Evolutionary conservation across 2,113 vertebrate genomes (phyloP), one percentile per base, ranked within the genome.

Genomic region (human (Homo sapiens)): DNA sequence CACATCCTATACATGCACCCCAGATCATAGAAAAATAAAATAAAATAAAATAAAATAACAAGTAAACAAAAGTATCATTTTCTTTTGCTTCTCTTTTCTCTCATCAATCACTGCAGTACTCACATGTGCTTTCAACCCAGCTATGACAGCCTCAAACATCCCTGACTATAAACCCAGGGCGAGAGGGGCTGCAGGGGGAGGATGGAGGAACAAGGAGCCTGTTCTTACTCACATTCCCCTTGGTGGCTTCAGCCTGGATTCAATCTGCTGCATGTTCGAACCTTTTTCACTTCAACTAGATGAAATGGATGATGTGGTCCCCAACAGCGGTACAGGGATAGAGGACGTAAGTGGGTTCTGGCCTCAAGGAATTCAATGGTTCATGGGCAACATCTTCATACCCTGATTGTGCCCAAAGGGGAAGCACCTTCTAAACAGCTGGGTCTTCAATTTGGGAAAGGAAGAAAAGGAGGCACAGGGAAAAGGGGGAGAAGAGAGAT

Each of bases 81-180:
- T 75, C 10, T 0, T 68, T 66, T n/a, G 35, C 66, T 73, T 3
- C 17, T 14, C 4, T 72, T 52, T 12, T 20, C 18, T n/a, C 30
- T 7, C 12, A 13, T 64, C 25, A 1, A 0, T 4, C 1, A 17
- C 3, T n/a, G 4, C 72, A 48, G 52, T n/a, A 20, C 0, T 9
- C 55, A 1, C 32, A 20, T 1, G 22, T 43, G 27, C 82, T 75
- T 17, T 48, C 89, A 32, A 8, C 9, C 20, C 78, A 20, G 18
- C 16, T 2, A 2, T 13, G 32, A 14, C 0, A 0, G 12, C 0
- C 20, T 30, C 22, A 8, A 11, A 23, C 6, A 16, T 2, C 32
- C 32, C 5, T 2, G 38, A 5, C 11, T 0, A 6, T 3, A 11
- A 1, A 5, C 1, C 20, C 27, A 20, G 4, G 38, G 23, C 2